phyloP scores from a whole-genome alignment of 2,888 invertebrate species.

The Taphrorychus bicolor region DNA sequence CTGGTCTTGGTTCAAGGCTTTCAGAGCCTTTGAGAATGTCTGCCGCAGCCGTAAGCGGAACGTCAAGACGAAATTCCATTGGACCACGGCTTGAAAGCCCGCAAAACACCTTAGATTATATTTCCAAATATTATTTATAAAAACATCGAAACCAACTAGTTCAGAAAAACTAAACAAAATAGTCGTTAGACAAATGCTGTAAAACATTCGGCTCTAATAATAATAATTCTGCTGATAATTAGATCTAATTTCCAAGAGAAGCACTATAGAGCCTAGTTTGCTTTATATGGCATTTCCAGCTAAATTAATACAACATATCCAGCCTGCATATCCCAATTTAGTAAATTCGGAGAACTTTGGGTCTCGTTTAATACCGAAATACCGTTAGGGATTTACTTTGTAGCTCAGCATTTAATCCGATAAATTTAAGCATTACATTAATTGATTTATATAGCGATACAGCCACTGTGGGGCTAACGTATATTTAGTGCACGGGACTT shows the following conservation, averaged over 20 bases:
- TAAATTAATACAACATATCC: slow-evolving; percentile 11
- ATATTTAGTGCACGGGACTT: not conserved
- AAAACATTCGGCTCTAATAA: not conserved
- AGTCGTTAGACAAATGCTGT: not conserved
- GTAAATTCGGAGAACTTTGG: slow-evolving; percentile 9
- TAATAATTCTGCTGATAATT: not conserved
- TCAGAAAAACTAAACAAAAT: not conserved
- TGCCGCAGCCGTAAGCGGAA: no score
- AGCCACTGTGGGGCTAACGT: not conserved
- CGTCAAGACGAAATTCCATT: no score
- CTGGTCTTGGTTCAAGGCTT: no score
- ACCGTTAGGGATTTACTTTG: slow-evolving; percentile 20
- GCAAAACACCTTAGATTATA: no score
- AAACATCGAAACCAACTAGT: not conserved
- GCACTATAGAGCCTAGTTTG: not conserved
- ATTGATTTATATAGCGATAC: slow-evolving; percentile 19
- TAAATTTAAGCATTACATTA: slow-evolving; percentile 26
- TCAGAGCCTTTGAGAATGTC: no score
- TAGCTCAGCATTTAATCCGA: slow-evolving; percentile 14
- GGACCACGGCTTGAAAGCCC: no score
- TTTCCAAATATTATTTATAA: no score
- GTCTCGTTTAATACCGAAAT: slow-evolving; percentile 23
- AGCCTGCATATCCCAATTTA: slow-evolving; percentile 9
- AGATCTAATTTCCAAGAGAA: not conserved
- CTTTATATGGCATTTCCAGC: not conserved